Evolutionary conservation across 2,888 invertebrate genomes (phyloP).

Genomic region (Parnassius smintheus): DNA sequence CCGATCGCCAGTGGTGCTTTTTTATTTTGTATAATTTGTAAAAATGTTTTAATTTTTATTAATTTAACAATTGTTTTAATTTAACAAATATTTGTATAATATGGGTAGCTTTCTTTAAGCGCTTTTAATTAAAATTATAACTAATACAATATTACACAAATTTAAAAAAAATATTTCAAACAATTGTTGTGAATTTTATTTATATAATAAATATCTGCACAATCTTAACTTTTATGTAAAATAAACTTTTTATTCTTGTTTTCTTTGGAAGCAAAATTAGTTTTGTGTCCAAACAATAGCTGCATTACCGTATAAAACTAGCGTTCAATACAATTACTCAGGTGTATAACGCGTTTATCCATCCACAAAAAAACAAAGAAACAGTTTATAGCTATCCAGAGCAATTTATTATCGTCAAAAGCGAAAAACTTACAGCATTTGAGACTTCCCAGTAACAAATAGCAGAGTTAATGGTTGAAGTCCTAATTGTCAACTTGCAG

Average conservation of each 20-base stretch:
- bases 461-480: constrained; percentile 1
- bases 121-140: too few relatives aligned
- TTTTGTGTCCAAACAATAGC: background rate
- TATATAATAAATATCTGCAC: too few relatives aligned
- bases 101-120: too few relatives aligned
- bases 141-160: too few relatives aligned
- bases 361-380: constrained; percentile 13
- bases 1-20: too few relatives aligned
- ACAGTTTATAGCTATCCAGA: constrained; percentile 20
- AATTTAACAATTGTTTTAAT: too few relatives aligned
- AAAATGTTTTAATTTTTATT: too few relatives aligned
- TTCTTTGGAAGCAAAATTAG: background rate
- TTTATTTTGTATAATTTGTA: too few relatives aligned
- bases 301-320: background rate
- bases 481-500: constrained; percentile 11
- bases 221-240: too few relatives aligned
- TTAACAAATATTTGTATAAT: too few relatives aligned
- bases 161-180: too few relatives aligned
- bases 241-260: background rate
- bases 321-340: background rate
- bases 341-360: constrained; percentile 4
- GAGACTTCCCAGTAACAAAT: constrained; percentile 13
- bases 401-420: constrained; percentile 1
- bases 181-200: too few relatives aligned
- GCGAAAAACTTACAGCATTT: constrained; percentile 21